Base-by-base conservation (phyloP, 2,888 invertebrate genomes). In the Agrochola circellaris region DNA sequence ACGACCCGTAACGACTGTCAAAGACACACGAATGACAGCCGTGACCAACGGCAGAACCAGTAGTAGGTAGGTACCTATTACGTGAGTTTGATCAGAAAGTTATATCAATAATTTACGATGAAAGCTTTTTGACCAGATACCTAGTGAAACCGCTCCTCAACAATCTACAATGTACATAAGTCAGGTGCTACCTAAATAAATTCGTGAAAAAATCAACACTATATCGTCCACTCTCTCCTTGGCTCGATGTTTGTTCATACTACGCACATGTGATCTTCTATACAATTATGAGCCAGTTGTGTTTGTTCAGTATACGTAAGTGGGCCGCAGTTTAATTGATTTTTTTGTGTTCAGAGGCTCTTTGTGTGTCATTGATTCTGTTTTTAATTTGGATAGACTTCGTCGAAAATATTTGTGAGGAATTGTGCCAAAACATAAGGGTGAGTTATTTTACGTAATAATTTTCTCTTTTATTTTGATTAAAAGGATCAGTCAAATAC, bases 261-360 rank as follows among this genome's bases (percentile, higher is more conserved):
- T 65, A 72, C 74, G 74, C 79, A 74, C 79, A 77, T 78, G 73
- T 83, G 86, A 85, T 85, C 66, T 83, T 78, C 78, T 65, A 83
- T 83, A 74, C 64, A 83, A 68, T 83, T 58, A 51, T 79, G 74
- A 45, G 26, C 79, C 84, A 86, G 26, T 72, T 75, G 69, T 83
- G 72, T 83, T 86, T 83, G 79, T 48, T 69, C 68, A 72, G 56
- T 65, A 30, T 30, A n/a, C 34, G 62, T 76, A 54, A 82, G 73
- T 83, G 38, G 54, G 74, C n/a, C 85, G 45, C 48, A 26, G 17
- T 48, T 71, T 86, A 60, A 82, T 83, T 82, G 68, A 45, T 56
- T 67, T 82, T 70, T 82, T 34, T 65, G 78, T 72, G 65, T 48
- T 71, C 54, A 15, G 20, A 20, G 58, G 26, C 48, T 34, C 38